Evolutionary conservation across 2,888 invertebrate genomes (phyloP), one percentile per base, ranked within the genome.

Genomic region (Napeogenes sylphis): DNA sequence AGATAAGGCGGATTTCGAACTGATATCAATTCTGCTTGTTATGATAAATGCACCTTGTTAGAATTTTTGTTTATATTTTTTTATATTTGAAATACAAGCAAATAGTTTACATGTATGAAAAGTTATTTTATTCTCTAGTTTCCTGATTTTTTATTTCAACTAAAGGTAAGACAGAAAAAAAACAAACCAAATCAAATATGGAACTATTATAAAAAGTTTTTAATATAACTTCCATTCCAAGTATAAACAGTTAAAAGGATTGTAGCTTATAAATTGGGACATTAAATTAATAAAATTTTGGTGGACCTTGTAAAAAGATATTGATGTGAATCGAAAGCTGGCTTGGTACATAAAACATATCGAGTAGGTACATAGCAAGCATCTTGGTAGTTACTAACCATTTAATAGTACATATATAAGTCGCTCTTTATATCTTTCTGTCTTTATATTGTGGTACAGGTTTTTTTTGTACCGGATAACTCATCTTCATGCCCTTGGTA

Each of bases 231-330:
- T 42, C 10, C 42, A 42, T 42, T 10, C 12, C 12, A 51, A 51
- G 4, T 35, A 35, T 35, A 35, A 35, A 4, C 35, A 5, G 35
- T 30, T 51, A 30, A 51, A 51, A 51, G 10, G 30, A 51, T 30
- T 3, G 30, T 30, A 51, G 21, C 51, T 51, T 30, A 51, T 51
- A 30, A 51, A 8, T 67, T 68, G 62, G 13, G 14, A 42, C 38
- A 35, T 38, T 51, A 54, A 53, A 61, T 63, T 70, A 79, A 81
- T 79, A 80, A 80, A 80, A 78, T 79, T 80, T 81, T 74, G 78
- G 74, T 75, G 70, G 78, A 76, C 75, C 77, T 80, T 80, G 83
- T 82, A 80, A 84, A 80, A 73, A 73, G 75, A 80, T 78, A 78
- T 69, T 72, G 72, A 76, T 74, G 73, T 78, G 75, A 78, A 79